Conservation (phyloP, 2,797 vertebrate genomes). For the Brachymystax lenok region DNA sequence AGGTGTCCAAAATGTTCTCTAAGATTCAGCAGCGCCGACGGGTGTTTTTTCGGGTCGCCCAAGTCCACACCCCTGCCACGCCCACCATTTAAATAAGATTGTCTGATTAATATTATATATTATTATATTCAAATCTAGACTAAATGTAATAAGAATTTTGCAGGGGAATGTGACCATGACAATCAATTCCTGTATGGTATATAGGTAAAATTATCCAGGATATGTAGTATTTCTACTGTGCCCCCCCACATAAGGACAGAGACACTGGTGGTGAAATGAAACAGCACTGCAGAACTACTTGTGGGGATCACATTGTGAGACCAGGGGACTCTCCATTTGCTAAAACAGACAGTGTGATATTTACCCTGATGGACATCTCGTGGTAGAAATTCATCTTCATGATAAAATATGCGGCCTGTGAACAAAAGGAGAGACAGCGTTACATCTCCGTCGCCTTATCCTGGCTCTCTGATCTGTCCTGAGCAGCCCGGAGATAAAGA, state of each 20-base stretch:
- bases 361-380: conserved; percentile 99
- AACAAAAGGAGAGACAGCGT: conserved; percentile 80
- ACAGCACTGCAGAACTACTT: background rate
- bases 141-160: no score
- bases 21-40: no score
- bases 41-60: no score
- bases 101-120: background rate
- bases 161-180: no score
- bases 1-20: no score
- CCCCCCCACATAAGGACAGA: background rate
- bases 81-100: background rate
- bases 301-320: conserved; percentile 12
- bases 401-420: conserved; percentile 94
- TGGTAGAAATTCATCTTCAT: conserved; percentile 99
- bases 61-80: no score
- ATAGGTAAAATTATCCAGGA: background rate
- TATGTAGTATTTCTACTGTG: background rate
- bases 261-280: background rate
- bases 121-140: background rate
- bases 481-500: conserved; percentile 91
- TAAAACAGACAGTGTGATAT: conserved; percentile 91
- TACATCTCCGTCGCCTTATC: conserved; percentile 83
- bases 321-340: conserved; percentile 77
- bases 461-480: conserved; percentile 82
- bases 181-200: background rate